Base-by-base conservation (phyloP, 1,140 invertebrate genomes). In the Tribolium castaneum region DNA sequence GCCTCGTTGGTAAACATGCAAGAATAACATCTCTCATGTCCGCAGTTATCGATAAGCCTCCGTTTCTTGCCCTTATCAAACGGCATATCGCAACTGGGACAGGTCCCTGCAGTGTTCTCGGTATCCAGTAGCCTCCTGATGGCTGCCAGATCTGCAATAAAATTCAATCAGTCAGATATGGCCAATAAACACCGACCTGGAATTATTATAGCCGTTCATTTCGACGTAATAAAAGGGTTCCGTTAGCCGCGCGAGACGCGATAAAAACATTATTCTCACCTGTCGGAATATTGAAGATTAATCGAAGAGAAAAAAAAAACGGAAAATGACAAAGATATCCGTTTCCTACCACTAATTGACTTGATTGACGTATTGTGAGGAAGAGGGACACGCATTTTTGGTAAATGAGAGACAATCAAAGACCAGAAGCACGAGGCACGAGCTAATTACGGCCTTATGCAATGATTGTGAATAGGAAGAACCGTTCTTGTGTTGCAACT, bases 31-130 rank as follows among this genome's bases (percentile, higher is more conserved):
- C 96, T 90, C 85, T 97, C 96, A 90, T 98, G 97, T 78, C 96
- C 96, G 88, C 96, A 98, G 70, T 94, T 93, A 88, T 98, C 97
- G 86, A 97, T 97, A 82, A 98, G 89, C 85, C 95, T 94, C 86
- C 97, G 91, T 88, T 97, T 97, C 88, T 97, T 97, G 87, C 96
- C 96, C 88, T 96, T 96, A 88, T 98, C 96, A 89, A 97, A 98
- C 79, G 96, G 96, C 92, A 97, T 96, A 86, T 94, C 92, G 88
- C 94, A 95, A 85, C 93, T 94, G 72, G 94, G 94, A 88, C 94
- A 96, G 52, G 88, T 91, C 35, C 86, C 88, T 1, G 91, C 87
- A 82, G 91, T 91, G 45, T 90, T 88, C 30, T 93, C 92, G 1
- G 90, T 89, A 81, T 93, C 92, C 70, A 92, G 87, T 78, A 92